These are phyloP conservation scores for Phymastichus coffea DNA, from an alignment of 1,140 invertebrate genomes.

Conservation along the genomic window DNA sequence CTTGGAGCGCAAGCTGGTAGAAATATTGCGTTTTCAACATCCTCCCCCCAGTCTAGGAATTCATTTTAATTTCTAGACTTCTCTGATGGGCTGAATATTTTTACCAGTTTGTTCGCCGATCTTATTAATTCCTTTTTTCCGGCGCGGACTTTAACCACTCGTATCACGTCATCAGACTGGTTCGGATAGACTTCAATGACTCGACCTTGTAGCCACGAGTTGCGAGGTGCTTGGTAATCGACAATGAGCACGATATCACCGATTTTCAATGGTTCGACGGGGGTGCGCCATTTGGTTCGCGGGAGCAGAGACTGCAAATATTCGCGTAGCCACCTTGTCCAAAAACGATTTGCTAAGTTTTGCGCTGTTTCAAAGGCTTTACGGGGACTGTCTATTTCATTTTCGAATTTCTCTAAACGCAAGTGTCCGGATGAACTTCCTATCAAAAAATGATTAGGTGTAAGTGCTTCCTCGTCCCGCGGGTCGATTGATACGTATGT, in stretches of 20 bases:
- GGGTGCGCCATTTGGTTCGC: background rate
- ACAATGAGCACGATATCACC: background rate
- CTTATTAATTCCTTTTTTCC: too few relatives aligned
- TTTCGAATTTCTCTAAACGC: background rate
- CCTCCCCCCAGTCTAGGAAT: too few relatives aligned
- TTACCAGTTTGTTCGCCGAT: too few relatives aligned
- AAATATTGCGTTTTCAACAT: too few relatives aligned
- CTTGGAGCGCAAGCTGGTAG: too few relatives aligned
- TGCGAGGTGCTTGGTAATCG: background rate
- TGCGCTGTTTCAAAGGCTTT: background rate
- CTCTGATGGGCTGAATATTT: too few relatives aligned
- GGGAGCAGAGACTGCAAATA: background rate
- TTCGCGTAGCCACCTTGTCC: background rate
- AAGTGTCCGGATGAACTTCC: slow-evolving; percentile 9
- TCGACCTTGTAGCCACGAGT: background rate
- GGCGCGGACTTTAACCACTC: too few relatives aligned
- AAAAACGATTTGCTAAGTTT: background rate
- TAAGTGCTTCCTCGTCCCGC: slow-evolving; percentile 37
- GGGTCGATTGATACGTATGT: slow-evolving; percentile 36
- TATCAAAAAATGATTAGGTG: slow-evolving; percentile 42
- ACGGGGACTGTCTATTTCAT: too few relatives aligned
- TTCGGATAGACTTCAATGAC: background rate
- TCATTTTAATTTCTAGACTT: too few relatives aligned
- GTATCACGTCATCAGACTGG: too few relatives aligned
- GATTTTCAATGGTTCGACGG: background rate